A percentile compares a stretch with the other conserved stretches of the same genome.
These are phyloP conservation scores for Ypsolopha scabrella DNA, from an alignment of 2,888 invertebrate species.

Conservation along the genomic window DNA sequence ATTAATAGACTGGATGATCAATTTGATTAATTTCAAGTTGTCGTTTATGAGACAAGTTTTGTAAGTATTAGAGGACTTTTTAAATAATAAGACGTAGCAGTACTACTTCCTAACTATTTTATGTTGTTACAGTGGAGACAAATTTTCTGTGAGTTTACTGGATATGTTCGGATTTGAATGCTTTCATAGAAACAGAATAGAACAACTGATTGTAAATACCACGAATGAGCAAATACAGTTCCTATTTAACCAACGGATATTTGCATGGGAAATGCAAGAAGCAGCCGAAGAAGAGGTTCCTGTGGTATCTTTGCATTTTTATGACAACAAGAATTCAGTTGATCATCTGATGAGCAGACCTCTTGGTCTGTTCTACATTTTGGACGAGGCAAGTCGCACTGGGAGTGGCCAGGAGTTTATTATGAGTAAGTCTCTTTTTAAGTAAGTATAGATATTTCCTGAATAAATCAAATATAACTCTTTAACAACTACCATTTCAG, in stretches of 20 bases:
- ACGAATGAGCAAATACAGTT: conserved; percentile 95
- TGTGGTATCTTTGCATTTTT: conserved; percentile 79
- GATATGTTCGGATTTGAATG: conserved; percentile 96
- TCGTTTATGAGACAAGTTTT: conserved; percentile 87
- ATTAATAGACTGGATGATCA: conserved; percentile 90
- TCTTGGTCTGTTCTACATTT: conserved; percentile 83
- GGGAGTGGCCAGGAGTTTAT: conserved; percentile 79
- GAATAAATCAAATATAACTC: not conserved
- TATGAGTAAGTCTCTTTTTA: conserved; percentile 65
- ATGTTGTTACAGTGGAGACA: conserved; percentile 80
- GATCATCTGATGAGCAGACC: conserved; percentile 90
- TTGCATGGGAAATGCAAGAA: conserved; percentile 89
- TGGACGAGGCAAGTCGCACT: conserved; percentile 89
- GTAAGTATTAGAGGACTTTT: conserved; percentile 68
- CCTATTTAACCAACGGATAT: conserved; percentile 91
- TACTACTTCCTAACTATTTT: conserved; percentile 9
- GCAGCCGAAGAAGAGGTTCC: conserved; percentile 85
- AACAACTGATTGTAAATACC: conserved; percentile 90
- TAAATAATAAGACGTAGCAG: not conserved
- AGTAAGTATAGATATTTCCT: not conserved
- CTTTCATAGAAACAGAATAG: conserved; percentile 85
- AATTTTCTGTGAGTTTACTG: conserved; percentile 82
- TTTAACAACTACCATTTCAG: conserved; percentile 36
- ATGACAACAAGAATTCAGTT: conserved; percentile 89
- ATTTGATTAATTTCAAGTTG: conserved; percentile 86